A percentile compares a stretch with the other conserved stretches of the same genome.
Evolutionary conservation across 2,113 vertebrate genomes (phyloP).

Genomic region (Casuarius casuarius): DNA sequence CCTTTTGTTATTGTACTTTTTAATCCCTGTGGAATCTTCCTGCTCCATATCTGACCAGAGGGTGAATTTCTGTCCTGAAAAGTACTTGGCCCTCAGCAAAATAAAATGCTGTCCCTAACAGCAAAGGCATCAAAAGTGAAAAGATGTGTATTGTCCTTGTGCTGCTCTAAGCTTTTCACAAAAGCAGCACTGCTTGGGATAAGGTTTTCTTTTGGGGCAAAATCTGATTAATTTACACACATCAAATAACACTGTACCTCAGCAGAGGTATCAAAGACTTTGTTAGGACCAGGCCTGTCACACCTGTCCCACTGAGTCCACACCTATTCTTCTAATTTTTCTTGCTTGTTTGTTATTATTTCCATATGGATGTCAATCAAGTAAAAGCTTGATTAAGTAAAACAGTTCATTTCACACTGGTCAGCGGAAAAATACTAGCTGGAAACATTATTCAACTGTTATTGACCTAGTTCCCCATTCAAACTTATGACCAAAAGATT

Average conservation of each 20-base stretch:
- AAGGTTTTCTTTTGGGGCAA: background rate
- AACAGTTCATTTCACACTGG: background rate
- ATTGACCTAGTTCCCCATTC: background rate
- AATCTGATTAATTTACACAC: background rate
- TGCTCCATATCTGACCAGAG: background rate
- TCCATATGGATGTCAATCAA: background rate
- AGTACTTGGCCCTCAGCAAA: background rate
- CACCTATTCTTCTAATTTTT: background rate
- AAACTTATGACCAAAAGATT: background rate
- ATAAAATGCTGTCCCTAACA: background rate
- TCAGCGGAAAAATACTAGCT: background rate
- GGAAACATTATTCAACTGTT: background rate
- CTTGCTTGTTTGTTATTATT: background rate
- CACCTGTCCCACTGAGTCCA: background rate
- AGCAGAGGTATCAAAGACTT: background rate
- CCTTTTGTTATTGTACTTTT: background rate
- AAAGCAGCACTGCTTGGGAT: background rate
- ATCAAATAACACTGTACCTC: background rate
- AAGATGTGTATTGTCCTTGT: background rate
- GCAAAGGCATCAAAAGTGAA: background rate
- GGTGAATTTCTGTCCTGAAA: background rate
- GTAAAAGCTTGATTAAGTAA: background rate
- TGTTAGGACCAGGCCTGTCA: background rate
- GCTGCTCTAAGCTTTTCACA: background rate
- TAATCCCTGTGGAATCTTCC: background rate